Evolutionary conservation across 2,797 vertebrate genomes (phyloP).

Genomic region (Thamnophis elegans): DNA sequence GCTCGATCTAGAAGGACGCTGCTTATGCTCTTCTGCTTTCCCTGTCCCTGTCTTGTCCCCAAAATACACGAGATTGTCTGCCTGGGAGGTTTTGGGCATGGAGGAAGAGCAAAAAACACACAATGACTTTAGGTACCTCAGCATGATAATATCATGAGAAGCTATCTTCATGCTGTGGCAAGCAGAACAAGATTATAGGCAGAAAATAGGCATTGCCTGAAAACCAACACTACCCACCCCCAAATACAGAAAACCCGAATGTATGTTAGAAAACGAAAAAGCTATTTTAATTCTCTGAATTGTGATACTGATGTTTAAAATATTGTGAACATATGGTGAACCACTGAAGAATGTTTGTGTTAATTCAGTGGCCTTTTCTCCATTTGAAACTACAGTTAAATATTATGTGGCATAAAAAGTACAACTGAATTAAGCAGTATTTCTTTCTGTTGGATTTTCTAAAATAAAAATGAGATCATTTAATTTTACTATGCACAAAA

Average conservation of each 20-base stretch:
- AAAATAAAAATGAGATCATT: background rate
- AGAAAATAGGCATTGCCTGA: background rate
- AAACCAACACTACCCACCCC: background rate
- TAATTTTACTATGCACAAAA: background rate
- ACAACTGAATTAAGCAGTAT: background rate
- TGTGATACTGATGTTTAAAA: background rate
- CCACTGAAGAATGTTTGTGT: background rate
- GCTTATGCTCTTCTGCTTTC: background rate
- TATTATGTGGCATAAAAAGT: background rate
- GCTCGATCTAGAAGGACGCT: background rate
- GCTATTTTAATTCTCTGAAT: background rate
- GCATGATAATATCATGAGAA: background rate
- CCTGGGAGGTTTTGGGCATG: background rate
- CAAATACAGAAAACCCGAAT: background rate
- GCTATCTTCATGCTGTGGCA: background rate
- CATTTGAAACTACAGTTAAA: background rate
- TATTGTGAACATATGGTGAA: slow-evolving; percentile 1
- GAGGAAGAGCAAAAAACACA: background rate
- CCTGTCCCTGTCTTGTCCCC: background rate
- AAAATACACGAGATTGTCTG: background rate
- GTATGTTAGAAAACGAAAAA: background rate
- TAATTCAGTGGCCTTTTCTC: background rate
- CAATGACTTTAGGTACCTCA: background rate
- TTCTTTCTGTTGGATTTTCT: background rate
- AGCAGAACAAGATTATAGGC: background rate